Conservation (phyloP, 2,113 vertebrate species). For the Sphaerodactylus townsendi region DNA sequence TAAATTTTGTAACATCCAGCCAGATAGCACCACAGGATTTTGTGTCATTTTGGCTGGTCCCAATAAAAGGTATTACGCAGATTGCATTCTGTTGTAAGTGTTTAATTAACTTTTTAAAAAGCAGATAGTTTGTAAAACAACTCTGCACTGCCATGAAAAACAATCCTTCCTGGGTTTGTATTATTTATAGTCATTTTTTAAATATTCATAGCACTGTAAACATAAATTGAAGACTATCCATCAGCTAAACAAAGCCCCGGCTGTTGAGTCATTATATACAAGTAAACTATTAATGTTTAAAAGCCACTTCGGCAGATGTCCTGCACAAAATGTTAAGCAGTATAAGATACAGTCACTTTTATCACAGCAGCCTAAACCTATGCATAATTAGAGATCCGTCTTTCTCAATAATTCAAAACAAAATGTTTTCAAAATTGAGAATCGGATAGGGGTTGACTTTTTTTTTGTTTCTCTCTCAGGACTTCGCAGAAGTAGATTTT, state of each 20-base stretch:
- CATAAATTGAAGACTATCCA: background rate
- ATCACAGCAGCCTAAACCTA: conserved; percentile 47
- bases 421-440: conserved; percentile 45
- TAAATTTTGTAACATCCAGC: too few species aligned
- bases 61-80: too few species aligned
- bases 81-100: too few species aligned
- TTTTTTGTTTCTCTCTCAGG: conserved; percentile 17
- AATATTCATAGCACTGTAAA: background rate
- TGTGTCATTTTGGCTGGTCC: too few species aligned
- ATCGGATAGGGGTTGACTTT: conserved; percentile 39
- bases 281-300: conserved; percentile 39
- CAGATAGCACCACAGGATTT: too few species aligned
- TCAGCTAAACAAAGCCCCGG: conserved; percentile 22
- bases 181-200: background rate
- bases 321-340: conserved; percentile 47
- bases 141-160: background rate
- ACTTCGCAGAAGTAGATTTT: conserved; percentile 24
- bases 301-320: conserved; percentile 45
- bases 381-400: conserved; percentile 55
- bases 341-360: conserved; percentile 35
- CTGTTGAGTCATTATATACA: conserved; percentile 24
- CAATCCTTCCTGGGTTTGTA: background rate
- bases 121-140: background rate
- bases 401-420: conserved; percentile 57
- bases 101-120: background rate